phyloP scores from a whole-genome alignment of 2,797 vertebrate genomes.

The Hemitrygon akajei region DNA sequence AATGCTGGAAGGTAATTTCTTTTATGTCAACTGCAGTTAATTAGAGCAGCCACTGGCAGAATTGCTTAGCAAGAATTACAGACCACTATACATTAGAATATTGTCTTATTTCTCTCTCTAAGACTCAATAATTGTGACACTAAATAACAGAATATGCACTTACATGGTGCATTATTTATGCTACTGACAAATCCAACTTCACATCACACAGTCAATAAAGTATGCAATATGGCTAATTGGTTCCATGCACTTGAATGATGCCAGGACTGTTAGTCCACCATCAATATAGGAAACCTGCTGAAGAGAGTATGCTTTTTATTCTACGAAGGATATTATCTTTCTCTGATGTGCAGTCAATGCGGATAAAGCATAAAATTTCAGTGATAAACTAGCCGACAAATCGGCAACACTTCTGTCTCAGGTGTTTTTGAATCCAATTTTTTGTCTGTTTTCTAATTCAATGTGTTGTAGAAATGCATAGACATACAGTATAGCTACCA shows the following conservation, averaged over 20 bases:
- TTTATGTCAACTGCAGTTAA: background rate
- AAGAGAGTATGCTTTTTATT: background rate
- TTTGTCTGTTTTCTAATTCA: background rate
- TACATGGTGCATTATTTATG: background rate
- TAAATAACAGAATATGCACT: background rate
- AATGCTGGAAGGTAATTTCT: background rate
- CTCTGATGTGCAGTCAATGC: background rate
- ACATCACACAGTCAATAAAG: background rate
- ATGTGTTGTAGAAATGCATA: background rate
- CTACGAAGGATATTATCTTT: background rate
- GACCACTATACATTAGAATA: background rate
- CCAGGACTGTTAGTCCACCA: background rate
- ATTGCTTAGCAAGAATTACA: background rate
- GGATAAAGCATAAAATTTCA: background rate
- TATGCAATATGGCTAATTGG: background rate
- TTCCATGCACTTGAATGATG: background rate
- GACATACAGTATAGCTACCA: background rate
- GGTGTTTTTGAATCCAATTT: slow-evolving; percentile 5
- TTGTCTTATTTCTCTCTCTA: background rate
- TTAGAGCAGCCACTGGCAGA: background rate
- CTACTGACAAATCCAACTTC: background rate
- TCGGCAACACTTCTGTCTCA: background rate
- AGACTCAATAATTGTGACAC: background rate
- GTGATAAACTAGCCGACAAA: background rate
- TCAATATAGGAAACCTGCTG: background rate